Evolutionary conservation across 1,140 invertebrate species (phyloP).

Genomic region (Pseudobourletiella spinata): DNA sequence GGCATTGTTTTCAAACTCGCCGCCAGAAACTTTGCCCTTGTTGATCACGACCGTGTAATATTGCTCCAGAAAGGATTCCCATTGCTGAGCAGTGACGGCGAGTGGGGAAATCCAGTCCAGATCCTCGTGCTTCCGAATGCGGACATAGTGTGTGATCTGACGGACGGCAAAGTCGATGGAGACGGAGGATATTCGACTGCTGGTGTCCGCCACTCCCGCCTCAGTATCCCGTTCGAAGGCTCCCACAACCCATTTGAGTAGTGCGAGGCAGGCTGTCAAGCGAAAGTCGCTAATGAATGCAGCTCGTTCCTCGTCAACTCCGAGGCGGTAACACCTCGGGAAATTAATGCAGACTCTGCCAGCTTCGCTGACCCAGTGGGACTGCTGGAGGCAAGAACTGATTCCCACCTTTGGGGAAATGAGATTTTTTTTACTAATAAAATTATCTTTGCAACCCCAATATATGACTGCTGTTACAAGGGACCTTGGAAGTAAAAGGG

Average conservation of each 20-base stretch:
- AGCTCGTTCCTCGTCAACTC: conserved; percentile 72
- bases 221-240: conserved; percentile 45
- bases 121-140: conserved; percentile 67
- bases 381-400: conserved; percentile 68
- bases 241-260: conserved; percentile 64
- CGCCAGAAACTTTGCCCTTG: conserved; percentile 44
- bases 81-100: conserved; percentile 28
- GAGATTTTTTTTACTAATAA: background rate
- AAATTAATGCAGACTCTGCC: conserved; percentile 68
- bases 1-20: no score
- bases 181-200: conserved; percentile 37
- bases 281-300: conserved; percentile 85
- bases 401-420: conserved; percentile 47
- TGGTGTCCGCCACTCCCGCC: conserved; percentile 27
- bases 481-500: conserved; percentile 78
- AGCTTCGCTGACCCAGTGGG: conserved; percentile 80
- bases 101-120: conserved; percentile 51
- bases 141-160: conserved; percentile 58
- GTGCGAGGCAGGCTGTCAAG: conserved; percentile 71
- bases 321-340: conserved; percentile 77
- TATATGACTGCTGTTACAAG: background rate
- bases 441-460: background rate
- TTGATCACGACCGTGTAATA: conserved; percentile 52
- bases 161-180: conserved; percentile 27
- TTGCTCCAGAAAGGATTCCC: conserved; percentile 51